phyloP scores from a whole-genome alignment of 30 jellyfish, hydroid and myxozoan genomes.

The Turritopsis rubra region DNA sequence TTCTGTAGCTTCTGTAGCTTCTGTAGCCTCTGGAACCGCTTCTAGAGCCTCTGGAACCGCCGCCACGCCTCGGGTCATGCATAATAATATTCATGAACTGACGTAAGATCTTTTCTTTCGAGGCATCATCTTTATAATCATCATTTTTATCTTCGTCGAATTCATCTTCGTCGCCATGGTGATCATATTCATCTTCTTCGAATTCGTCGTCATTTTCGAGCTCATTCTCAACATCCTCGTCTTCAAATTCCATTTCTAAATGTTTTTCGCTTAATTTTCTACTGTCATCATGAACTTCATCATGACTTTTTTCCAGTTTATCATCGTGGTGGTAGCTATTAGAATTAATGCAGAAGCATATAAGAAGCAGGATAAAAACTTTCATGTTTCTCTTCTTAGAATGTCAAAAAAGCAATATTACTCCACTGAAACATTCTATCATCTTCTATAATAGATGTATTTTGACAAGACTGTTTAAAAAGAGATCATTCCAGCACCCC shows the following conservation, averaged over 20 bases:
- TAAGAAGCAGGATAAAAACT: neutral
- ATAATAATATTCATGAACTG: neutral
- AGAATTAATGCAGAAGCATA: neutral
- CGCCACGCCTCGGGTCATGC: neutral
- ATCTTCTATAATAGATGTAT: neutral
- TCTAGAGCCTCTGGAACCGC: neutral
- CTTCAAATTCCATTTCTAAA: neutral
- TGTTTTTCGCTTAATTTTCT: neutral
- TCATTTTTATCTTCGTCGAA: neutral
- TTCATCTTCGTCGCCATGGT: too few relatives aligned
- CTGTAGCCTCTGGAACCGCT: too few relatives aligned
- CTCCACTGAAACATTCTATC: too few relatives aligned
- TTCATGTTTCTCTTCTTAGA: neutral
- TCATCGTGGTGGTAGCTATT: neutral
- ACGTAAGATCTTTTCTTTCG: neutral
- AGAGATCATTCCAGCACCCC: neutral
- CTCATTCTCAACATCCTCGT: neutral
- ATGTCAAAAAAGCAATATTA: too few relatives aligned
- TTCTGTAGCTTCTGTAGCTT: too few relatives aligned
- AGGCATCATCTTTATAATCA: neutral
- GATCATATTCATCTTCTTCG: neutral
- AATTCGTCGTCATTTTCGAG: neutral
- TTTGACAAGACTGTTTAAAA: neutral
- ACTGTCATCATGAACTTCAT: neutral
- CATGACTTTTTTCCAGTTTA: neutral